Evolutionary conservation across 1,140 invertebrate genomes (phyloP).

Genomic region (Radopholus similis): DNA sequence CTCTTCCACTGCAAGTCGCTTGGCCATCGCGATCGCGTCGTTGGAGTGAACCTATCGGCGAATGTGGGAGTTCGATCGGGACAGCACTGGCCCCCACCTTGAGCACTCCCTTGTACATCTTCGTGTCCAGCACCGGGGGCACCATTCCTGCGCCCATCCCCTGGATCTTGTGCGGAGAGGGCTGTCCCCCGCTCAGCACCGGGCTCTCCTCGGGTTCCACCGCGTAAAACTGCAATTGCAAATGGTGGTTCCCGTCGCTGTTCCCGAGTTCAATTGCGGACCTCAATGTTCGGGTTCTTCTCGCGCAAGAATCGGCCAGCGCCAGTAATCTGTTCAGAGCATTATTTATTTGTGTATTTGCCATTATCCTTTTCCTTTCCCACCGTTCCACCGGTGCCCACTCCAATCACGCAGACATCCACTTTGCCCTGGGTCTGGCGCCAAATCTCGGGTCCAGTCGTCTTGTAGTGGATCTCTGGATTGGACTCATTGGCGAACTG

Average conservation of each 20-base stretch:
- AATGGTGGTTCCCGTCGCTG: no score
- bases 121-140: conserved; percentile 44
- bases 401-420: conserved; percentile 55
- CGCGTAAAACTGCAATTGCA: conserved; percentile 49
- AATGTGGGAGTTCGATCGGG: no score
- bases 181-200: conserved; percentile 43
- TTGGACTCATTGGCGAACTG: conserved; percentile 58
- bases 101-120: conserved; percentile 49
- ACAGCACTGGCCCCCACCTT: no score
- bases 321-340: conserved; percentile 44
- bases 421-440: conserved; percentile 53
- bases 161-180: conserved; percentile 58
- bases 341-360: not conserved
- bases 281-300: conserved; percentile 47
- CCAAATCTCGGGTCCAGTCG: conserved; percentile 59
- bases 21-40: conserved; percentile 58
- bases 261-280: not conserved
- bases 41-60: no score
- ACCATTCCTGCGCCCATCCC: conserved; percentile 54
- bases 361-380: not conserved
- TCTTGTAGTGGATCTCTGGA: conserved; percentile 55
- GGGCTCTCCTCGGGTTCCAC: conserved; percentile 54
- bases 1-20: conserved; percentile 54
- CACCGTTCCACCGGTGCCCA: conserved; percentile 55
- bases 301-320: conserved; percentile 50